These are phyloP conservation scores for Ornithoptera priamus DNA, from an alignment of 2,888 invertebrate species.

Conservation along the genomic window DNA sequence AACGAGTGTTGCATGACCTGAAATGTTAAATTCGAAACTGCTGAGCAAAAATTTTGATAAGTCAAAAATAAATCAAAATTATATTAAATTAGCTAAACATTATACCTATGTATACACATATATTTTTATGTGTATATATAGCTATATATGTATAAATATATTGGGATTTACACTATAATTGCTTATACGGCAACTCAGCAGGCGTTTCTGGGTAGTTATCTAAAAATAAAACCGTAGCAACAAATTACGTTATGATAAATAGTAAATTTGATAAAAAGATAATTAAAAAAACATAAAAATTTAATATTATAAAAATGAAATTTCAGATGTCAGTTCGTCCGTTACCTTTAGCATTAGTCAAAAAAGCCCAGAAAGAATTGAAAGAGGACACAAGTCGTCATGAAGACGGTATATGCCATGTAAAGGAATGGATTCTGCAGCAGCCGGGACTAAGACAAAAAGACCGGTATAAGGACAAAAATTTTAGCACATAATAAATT, in stretches of 20 bases:
- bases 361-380: conserved; percentile 65
- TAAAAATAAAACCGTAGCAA: too few species aligned
- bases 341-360: conserved; percentile 41
- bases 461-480: too few species aligned
- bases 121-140: too few species aligned
- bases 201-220: too few species aligned
- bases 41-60: too few species aligned
- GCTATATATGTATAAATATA: too few species aligned
- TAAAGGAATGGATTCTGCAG: conserved; percentile 75
- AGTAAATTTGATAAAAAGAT: too few species aligned
- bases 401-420: conserved; percentile 60
- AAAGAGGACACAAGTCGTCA: conserved; percentile 70
- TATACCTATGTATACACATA: too few species aligned
- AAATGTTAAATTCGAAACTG: background rate
- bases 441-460: conserved; percentile 50
- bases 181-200: too few species aligned
- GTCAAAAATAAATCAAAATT: background rate
- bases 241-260: too few species aligned
- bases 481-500: background rate
- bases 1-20: background rate
- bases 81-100: background rate
- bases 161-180: too few species aligned
- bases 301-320: background rate
- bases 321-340: conserved; percentile 42
- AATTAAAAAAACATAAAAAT: background rate